phyloP scores from a whole-genome alignment of 2,888 invertebrate species.

The Chrysolina oricalcia region DNA sequence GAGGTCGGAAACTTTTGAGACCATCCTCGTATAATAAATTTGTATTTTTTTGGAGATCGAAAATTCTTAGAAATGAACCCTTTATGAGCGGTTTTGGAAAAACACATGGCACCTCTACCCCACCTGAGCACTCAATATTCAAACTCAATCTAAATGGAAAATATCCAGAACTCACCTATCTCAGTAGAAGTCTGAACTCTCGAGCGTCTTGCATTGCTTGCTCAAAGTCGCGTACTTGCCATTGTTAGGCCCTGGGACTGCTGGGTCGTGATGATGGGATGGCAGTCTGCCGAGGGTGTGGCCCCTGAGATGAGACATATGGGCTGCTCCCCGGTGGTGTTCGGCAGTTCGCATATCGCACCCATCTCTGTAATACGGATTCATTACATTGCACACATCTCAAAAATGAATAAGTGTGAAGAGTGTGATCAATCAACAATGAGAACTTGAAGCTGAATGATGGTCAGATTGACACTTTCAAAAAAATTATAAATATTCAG shows the following conservation, averaged over 20 bases:
- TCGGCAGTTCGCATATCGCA: slow-evolving; percentile 71
- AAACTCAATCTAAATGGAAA: too few species aligned
- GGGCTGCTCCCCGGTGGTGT: slow-evolving; percentile 66
- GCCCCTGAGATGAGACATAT: slow-evolving; percentile 71
- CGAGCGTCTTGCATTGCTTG: slow-evolving; percentile 96
- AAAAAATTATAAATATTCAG: not conserved
- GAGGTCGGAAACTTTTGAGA: too few species aligned
- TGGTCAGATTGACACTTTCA: not conserved
- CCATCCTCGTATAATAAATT: too few species aligned
- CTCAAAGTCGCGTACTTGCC: slow-evolving; percentile 95
- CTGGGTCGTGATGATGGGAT: slow-evolving; percentile 76
- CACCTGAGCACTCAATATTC: too few species aligned
- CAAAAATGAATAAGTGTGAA: not conserved
- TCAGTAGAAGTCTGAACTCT: slow-evolving; percentile 96
- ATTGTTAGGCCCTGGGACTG: slow-evolving; percentile 80
- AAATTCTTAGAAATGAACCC: too few species aligned
- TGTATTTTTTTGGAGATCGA: too few species aligned
- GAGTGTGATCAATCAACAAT: not conserved
- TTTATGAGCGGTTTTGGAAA: too few species aligned
- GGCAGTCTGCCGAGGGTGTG: slow-evolving; percentile 82
- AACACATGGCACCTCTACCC: too few species aligned
- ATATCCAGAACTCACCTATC: slow-evolving; percentile 74
- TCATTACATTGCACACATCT: slow-evolving; percentile 28
- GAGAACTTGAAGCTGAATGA: not conserved
- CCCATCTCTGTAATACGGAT: slow-evolving; percentile 69